Evolutionary conservation across 2,888 invertebrate genomes (phyloP), one percentile per base, ranked within the genome.

Genomic region (Molorchus minor): DNA sequence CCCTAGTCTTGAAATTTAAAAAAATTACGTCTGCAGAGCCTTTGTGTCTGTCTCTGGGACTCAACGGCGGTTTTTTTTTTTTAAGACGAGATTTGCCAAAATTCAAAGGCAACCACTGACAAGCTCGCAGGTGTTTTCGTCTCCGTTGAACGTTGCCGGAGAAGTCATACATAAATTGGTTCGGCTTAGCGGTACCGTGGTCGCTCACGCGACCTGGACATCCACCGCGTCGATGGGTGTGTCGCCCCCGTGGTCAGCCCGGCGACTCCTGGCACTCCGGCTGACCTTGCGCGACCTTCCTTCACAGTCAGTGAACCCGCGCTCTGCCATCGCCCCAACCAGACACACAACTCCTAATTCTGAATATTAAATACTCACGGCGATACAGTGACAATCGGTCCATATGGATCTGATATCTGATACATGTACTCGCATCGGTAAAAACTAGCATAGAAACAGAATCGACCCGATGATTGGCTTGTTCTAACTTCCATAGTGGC

Each of bases 241-340:
- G 55, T 55, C 45, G 45, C 55, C 45, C 58, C 64, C 58, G 58
- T 58, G 61, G 60, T 46, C 53, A 54, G 54, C 55, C 45, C 54
- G 57, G 44, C 45, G n/a, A n/a, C n/a, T 40, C 41, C 36, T 43
- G 49, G 36, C 36, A 35, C 40, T 43, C 51, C 53, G 38, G 21
- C 62, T 69, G 67, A 71, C 70, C 70, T 71, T 71, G 68, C 61
- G 61, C 70, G 70, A 71, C 70, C 70, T 70, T 70, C 70, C 65
- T 68, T 49, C 61, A 52, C 66, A 64, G 70, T 71, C 69, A 68
- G 58, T 69, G 70, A 71, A 69, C 70, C 58, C 68, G 47, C 63
- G 53, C 60, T n/a, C n/a, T n/a, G 62, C 51, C 46, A 56, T 33
- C 33, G 29, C 16, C 52, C 40, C 65, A 61, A 60, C 62, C 65